Evolutionary conservation across 2,797 vertebrate genomes (phyloP), one percentile per base, ranked within the genome.

Genomic region (Gadopsis marmoratus): DNA sequence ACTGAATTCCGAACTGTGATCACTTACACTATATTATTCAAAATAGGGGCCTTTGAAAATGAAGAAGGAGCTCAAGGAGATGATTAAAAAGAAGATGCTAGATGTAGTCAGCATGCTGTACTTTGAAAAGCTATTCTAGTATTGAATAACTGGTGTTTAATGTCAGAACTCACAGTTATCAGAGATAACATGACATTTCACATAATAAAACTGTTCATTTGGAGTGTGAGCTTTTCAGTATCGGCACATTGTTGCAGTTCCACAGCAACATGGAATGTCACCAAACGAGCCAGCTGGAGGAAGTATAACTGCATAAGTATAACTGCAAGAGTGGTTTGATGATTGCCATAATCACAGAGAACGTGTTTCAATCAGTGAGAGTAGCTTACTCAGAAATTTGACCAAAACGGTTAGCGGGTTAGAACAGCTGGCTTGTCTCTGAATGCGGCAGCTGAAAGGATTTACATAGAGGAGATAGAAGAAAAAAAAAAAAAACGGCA

Each of bases 331-430:
- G 76, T 43, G 70, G 47, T 16, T 74, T 6, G 7, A 75, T 86
- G 82, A 91, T 90, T 88, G 76, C 76, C 59, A 73, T 92, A 88
- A 93, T 92, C 86, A 91, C 80, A 71, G 79, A 74, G 83, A 78
- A 70, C 68, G 9, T 56, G 35, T 86, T 88, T 86, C 75, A 82
- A 78, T 90, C 90, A 83, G 63, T 0, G 26, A 65, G 69, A 89
- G 87, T 13, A 56, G 82, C 80, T 76, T 82, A 76, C 77, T 88
- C 69, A 51, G 47, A 75, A 65, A 74, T 76, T 88, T 86, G 74
- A 88, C 83, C 79, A 39, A 19, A 86, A 54, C 9, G 17, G 61
- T 87, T 73, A 78, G 79, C 79, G 70, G 79, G 81, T 89, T 78
- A 56, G 16, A 90, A 82, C 82, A 87, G 87, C 84, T 86, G 85